Evolutionary conservation across 1,140 invertebrate species (phyloP).

Genomic region (Drosophila equinoxialis): DNA sequence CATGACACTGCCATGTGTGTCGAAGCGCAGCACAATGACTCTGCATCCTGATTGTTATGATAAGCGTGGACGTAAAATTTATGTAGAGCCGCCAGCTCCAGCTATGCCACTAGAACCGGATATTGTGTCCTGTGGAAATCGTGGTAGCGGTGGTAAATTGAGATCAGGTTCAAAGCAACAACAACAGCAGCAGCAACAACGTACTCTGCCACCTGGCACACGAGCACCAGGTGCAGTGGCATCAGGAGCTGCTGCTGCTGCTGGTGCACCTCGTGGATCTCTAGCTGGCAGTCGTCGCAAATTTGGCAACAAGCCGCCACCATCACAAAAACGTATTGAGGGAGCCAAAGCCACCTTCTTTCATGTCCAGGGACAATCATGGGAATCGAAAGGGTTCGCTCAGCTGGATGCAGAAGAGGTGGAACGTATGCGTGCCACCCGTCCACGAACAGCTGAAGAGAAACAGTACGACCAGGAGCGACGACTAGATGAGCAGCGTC

Average conservation of each 20-base stretch:
- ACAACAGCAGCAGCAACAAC: neutral
- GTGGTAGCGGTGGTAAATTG: conserved; percentile 10
- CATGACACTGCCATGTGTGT: conserved; percentile 48
- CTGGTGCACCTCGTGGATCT: neutral
- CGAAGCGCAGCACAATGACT: conserved; percentile 16
- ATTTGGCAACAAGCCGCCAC: conserved; percentile 26
- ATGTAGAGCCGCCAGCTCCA: conserved; percentile 23
- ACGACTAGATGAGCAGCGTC: conserved; percentile 47
- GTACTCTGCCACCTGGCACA: conserved; percentile 51
- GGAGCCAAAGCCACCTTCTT: conserved; percentile 63
- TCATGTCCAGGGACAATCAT: conserved; percentile 56
- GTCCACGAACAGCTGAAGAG: conserved; percentile 52
- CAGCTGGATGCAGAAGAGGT: conserved; percentile 40
- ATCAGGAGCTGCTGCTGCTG: neutral
- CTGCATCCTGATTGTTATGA: conserved; percentile 59
- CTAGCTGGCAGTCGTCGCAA: neutral
- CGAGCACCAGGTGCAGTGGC: conserved; percentile 18
- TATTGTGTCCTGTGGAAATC: conserved; percentile 16
- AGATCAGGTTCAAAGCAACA: neutral
- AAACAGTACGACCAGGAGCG: conserved; percentile 45
- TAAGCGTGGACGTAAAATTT: conserved; percentile 39
- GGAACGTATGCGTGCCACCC: conserved; percentile 43
- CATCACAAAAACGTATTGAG: conserved; percentile 21
- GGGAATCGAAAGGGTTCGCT: conserved; percentile 60
- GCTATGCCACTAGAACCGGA: conserved; percentile 6